Evolutionary conservation across 2,888 invertebrate genomes (phyloP), one percentile per base, ranked within the genome.

Genomic region (Xiphydria camelus): DNA sequence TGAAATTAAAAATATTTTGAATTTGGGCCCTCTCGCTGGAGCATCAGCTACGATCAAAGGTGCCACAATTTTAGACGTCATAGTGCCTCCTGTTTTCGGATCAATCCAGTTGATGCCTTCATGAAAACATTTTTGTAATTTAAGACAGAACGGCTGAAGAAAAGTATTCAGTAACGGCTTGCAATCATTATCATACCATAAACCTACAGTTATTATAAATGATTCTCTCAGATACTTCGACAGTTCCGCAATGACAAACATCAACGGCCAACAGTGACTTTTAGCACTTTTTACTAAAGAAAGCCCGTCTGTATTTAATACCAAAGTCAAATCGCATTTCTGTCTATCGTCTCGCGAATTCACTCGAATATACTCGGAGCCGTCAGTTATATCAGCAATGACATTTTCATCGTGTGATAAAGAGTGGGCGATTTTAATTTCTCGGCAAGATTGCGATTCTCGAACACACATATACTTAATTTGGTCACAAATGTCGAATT

Each of bases 261-360:
- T 45, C 2, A 50, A 6, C 10, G 49, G 51, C 49, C 49, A 53
- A 34, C 49, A 51, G 17, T 53, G n/a, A n/a, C n/a, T n/a, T n/a
- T n/a, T n/a, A n/a, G n/a, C n/a, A n/a, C n/a, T n/a, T n/a, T n/a
- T n/a, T 7, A 34, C 47, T 46, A 51, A 36, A 18, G 43, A 40
- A 44, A 47, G n/a, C 12, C 45, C 45, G 35, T 52, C 49, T 3
- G 40, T 52, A 41, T 49, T 47, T 37, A 49, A 42, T 23, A 53
- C 45, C 15, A 51, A 37, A 4, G 47, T 35, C 9, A 55, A 32
- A 34, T 55, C 49, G 18, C 47, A 49, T 25, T 14, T 14, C n/a
- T 19, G 2, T 23, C 45, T 39, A 14, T 38, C 25, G 7, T 38
- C 23, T n/a, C 43, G 34, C 9, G 25, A 1, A 41, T 49, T 52